These are phyloP conservation scores for Mesocentrotus franciscanus DNA, from an alignment of 53 echinoderm and acorn worm species.

Conservation along the genomic window DNA sequence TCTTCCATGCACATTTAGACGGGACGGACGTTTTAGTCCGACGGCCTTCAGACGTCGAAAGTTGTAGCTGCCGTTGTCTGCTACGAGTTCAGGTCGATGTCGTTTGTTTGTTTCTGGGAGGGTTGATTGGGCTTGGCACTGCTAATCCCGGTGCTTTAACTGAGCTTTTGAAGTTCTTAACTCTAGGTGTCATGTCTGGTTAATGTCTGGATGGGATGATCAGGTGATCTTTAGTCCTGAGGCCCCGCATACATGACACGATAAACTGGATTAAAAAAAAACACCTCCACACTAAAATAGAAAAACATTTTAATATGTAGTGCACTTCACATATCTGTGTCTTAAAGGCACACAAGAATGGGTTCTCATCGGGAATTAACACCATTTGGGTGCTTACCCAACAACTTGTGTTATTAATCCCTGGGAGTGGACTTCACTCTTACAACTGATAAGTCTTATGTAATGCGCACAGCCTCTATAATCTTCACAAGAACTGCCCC, in stretches of 20 bases:
- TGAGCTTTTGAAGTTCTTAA: constrained; percentile 26
- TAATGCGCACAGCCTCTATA: too few relatives aligned
- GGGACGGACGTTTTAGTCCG: constrained; percentile 26
- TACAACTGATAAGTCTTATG: too few relatives aligned
- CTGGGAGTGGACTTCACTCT: too few relatives aligned
- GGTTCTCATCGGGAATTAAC: too few relatives aligned
- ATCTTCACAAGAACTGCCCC: too few relatives aligned
- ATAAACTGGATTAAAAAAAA: too few relatives aligned
- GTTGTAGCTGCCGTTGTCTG: neutral
- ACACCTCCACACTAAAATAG: too few relatives aligned
- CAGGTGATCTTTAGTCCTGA: neutral
- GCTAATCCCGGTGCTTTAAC: constrained; percentile 34
- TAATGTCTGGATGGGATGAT: constrained; percentile 25
- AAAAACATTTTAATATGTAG: too few relatives aligned
- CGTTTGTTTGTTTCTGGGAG: constrained; percentile 4
- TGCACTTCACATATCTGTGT: too few relatives aligned
- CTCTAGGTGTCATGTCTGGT: constrained; percentile 11
- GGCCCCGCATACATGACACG: neutral
- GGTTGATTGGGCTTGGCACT: constrained; percentile 29
- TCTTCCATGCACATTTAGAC: neutral
- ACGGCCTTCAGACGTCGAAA: constrained; percentile 28
- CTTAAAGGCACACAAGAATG: too few relatives aligned
- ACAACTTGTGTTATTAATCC: too few relatives aligned
- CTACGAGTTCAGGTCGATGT: constrained; percentile 38
- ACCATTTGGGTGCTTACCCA: too few relatives aligned